Evolutionary conservation across 2,113 vertebrate genomes (phyloP), one percentile per base, ranked within the genome.

Genomic region (Perca schrenkii): DNA sequence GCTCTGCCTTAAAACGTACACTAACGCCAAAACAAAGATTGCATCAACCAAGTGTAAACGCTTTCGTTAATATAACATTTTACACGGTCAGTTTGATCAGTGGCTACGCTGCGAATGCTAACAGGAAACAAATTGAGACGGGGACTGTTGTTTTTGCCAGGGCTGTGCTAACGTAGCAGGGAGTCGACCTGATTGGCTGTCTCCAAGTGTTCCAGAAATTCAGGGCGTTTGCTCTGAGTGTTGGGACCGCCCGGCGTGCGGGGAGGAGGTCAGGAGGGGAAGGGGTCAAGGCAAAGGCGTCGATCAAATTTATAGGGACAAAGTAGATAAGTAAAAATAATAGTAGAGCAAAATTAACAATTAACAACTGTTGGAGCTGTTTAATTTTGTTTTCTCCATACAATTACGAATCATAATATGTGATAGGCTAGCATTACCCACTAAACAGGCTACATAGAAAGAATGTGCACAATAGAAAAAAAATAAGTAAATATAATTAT

Each of bases 91-190:
- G 60, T 47, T 54, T 2, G 0, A 2, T 28, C 76, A 15, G n/a
- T 6, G 4, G 53, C n/a, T 65, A 7, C 0, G 31, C 4, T 25
- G 40, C 4, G 2, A 61, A 70, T 16, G 77, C 79, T 77, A 83
- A 79, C 83, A 66, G 65, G 64, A 70, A 86, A 60, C 28, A 40
- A 67, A 52, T 1, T 3, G 58, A 82, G 22, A 25, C 54, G 69
- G 31, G 77, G 2, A 43, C 77, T 91, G 88, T 92, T 31, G 93
- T 89, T 93, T 93, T 85, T 91, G 77, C 69, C 70, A 75, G 62
- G 61, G 83, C 40, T 69, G 21, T 28, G 85, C 79, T 77, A 80
- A 78, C 63, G 82, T 56, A 88, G 21, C 40, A 60, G 36, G 25
- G 69, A 52, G 22, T 0, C 14, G 0, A 72, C 4, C 58, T 88